Evolutionary conservation across 2,113 vertebrate species (phyloP).

Genomic region (Chionis minor): DNA sequence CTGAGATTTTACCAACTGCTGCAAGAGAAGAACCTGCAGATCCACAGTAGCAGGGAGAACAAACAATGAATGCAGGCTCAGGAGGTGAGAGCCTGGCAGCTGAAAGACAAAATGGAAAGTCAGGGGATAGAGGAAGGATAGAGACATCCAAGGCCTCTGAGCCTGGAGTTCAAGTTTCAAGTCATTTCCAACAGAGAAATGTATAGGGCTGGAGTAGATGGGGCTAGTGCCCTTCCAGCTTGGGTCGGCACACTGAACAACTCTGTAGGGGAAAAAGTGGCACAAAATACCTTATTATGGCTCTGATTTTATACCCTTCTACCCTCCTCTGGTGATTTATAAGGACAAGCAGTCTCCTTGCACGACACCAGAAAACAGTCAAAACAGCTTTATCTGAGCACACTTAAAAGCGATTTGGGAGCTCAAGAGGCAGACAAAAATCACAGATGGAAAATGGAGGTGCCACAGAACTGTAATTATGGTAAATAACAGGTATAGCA

Average conservation of each 20-base stretch:
- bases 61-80: background rate
- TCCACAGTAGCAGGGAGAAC: background rate
- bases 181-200: background rate
- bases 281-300: background rate
- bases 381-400: background rate
- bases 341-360: background rate
- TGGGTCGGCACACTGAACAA: background rate
- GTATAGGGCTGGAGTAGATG: background rate
- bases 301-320: background rate
- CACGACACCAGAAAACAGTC: background rate
- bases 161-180: background rate
- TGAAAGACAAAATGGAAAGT: background rate
- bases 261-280: background rate
- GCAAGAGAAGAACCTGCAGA: background rate
- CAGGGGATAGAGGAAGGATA: background rate
- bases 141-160: background rate
- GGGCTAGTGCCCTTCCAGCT: background rate
- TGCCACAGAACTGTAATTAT: background rate
- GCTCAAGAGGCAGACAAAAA: conserved; percentile 13
- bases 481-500: background rate
- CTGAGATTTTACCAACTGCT: background rate
- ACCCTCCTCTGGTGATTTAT: background rate
- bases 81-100: background rate
- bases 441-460: background rate
- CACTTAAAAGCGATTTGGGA: background rate